phyloP scores from a whole-genome alignment of 2,797 vertebrate genomes.

The Rhynchonycteris naso region DNA sequence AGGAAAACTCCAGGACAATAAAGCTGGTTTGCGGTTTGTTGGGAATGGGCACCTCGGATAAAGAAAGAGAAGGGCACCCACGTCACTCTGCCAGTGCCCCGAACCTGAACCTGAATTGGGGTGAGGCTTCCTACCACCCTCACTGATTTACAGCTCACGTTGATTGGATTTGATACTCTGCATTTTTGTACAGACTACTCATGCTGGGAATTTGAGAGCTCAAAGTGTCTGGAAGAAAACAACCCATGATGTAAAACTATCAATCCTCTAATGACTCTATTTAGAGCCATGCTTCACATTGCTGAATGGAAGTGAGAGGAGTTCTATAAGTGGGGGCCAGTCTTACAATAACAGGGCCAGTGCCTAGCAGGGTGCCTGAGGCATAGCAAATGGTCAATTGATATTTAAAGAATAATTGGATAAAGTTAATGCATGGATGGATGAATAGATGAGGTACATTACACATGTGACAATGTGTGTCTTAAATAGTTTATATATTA shows the following conservation, averaged over 20 bases:
- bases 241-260: background rate
- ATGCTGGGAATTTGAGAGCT: background rate
- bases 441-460: background rate
- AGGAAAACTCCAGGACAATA: background rate
- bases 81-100: background rate
- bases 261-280: background rate
- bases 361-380: background rate
- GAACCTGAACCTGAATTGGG: background rate
- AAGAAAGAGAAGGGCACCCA: background rate
- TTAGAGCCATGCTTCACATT: background rate
- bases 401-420: background rate
- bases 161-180: background rate
- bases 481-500: background rate
- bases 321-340: background rate
- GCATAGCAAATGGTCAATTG: background rate
- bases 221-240: constrained; percentile 30
- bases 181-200: background rate
- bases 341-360: background rate
- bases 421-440: background rate
- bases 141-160: background rate
- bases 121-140: background rate
- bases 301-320: background rate
- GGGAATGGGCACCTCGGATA: background rate
- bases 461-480: background rate
- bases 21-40: background rate